Conservation (phyloP, 2,888 invertebrate genomes). For the Lasioglossum leucozonium region DNA sequence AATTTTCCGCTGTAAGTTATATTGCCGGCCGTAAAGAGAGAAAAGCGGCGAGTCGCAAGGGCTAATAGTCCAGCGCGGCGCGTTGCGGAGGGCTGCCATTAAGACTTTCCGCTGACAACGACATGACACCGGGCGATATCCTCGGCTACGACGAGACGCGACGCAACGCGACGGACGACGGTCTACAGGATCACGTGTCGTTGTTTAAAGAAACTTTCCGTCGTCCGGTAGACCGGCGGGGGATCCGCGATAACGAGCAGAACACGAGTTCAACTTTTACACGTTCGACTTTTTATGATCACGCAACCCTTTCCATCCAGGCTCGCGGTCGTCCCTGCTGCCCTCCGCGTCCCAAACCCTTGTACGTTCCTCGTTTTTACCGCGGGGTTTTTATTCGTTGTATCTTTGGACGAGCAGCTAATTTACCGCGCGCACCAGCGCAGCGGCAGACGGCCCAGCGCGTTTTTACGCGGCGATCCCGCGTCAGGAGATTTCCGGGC, state of each 20-base stretch:
- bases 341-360: background rate
- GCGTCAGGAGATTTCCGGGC: slow-evolving; percentile 5
- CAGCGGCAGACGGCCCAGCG: background rate
- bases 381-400: slow-evolving; percentile 8
- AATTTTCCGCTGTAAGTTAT: background rate
- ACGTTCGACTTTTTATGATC: slow-evolving; percentile 29
- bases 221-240: slow-evolving; percentile 24
- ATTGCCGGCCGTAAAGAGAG: background rate
- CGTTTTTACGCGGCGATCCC: slow-evolving; percentile 5
- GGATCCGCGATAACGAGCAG: slow-evolving; percentile 44
- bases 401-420: slow-evolving; percentile 25
- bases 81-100: slow-evolving; percentile 37
- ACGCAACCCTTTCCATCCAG: slow-evolving; percentile 1
- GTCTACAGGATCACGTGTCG: background rate
- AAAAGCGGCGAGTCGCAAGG: background rate
- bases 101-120: slow-evolving; percentile 52
- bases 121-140: slow-evolving; percentile 27
- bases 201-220: slow-evolving; percentile 38
- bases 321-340: background rate
- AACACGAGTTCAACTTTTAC: slow-evolving; percentile 33
- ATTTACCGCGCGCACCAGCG: slow-evolving; percentile 10
- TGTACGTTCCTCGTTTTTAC: background rate
- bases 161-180: background rate
- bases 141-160: slow-evolving; percentile 5
- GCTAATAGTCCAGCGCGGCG: slow-evolving; percentile 26